These are phyloP conservation scores for Embiotoca jacksoni DNA, from an alignment of 2,113 vertebrate species.

Conservation along the genomic window DNA sequence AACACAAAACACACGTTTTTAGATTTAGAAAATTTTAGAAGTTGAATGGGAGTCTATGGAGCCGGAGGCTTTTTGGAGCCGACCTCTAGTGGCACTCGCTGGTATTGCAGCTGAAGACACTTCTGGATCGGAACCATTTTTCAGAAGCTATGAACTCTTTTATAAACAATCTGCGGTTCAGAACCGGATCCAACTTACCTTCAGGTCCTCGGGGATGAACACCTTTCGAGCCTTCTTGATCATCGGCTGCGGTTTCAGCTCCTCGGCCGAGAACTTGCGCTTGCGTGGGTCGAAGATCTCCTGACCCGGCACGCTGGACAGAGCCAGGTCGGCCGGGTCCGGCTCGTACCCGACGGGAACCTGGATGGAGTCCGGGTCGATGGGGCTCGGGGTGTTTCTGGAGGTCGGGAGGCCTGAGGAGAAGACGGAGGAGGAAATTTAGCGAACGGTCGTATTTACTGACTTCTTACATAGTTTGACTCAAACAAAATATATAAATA, in stretches of 20 bases:
- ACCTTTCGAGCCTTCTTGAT: constrained; percentile 97
- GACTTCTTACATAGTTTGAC: no score
- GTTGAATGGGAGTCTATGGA: no score
- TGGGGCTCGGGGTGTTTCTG: constrained; percentile 92
- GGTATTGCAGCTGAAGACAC: no score
- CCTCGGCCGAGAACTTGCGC: constrained; percentile 93
- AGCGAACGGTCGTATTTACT: no score
- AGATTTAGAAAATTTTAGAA: no score
- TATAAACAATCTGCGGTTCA: neutral
- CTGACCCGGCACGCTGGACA: constrained; percentile 95
- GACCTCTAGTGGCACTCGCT: no score
- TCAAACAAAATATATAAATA: no score
- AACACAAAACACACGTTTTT: no score
- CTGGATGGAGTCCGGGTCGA: constrained; percentile 94
- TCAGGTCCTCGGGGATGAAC: constrained; percentile 95
- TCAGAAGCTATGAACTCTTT: no score
- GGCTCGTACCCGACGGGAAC: constrained; percentile 91
- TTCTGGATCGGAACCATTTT: no score
- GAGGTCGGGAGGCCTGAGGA: constrained; percentile 83
- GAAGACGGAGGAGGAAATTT: neutral
- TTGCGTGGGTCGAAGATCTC: constrained; percentile 95
- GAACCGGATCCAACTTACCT: constrained; percentile 85
- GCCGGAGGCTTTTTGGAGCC: no score
- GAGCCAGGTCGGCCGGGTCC: constrained; percentile 92
- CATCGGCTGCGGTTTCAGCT: constrained; percentile 97